Evolutionary conservation across 2,113 vertebrate genomes (phyloP), one percentile per base, ranked within the genome.

Genomic region (Procavia capensis): DNA sequence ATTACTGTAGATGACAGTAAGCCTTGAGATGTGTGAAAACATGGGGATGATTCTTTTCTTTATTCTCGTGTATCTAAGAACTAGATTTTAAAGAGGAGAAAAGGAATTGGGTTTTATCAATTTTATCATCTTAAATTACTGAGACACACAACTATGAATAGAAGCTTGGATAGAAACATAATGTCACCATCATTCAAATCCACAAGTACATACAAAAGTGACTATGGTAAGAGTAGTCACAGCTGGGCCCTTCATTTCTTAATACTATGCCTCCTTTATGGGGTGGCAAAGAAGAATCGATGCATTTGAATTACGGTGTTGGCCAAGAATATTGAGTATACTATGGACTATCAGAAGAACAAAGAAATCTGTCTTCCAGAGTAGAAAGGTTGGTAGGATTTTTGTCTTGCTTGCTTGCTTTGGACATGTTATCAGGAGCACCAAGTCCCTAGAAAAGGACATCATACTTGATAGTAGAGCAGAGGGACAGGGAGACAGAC

Each of bases 81-180:
- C 45, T 59, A 22, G 85, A 43, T 83, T 76, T 94, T 92, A 81
- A 72, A 66, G 47, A 85, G 34, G 13, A 54, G n/a, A 54, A 78
- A 63, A 64, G 75, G 85, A 90, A 82, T 70, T n/a, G 11, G 9
- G 5, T 20, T 89, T 59, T 66, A 63, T 83, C 93, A 34, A 78
- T 92, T 87, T 89, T 68, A 41, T 74, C 11, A 96, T 61, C 11
- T 88, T 75, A n/a, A 50, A 72, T 81, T 72, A 72, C 25, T 36
- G 11, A 85, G 17, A 19, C 27, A 74, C 34, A 34, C 27, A 85
- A 36, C 8, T 78, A 36, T 59, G 47, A 39, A 17, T n/a, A 85
- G 45, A 94, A 3, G 20, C 14, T 85, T 47, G 68, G 41, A 17
- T 5, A 27, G 34, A 78, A 66, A 81, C 9, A n/a, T 74, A 86